Conservation (phyloP, 2,888 invertebrate genomes). For the Habroteleia sp. region DNA sequence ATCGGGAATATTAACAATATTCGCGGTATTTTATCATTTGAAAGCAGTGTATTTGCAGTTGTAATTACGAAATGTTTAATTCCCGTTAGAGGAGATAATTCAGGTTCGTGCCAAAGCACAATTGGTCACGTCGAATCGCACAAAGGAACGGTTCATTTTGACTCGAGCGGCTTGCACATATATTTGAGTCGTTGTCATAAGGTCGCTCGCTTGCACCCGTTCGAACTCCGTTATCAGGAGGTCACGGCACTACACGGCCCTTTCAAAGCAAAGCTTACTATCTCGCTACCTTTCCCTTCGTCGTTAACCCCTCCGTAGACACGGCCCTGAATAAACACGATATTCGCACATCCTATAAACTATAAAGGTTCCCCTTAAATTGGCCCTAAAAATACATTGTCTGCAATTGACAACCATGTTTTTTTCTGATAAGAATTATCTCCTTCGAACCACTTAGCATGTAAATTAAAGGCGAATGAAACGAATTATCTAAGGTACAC, state of each 20-base stretch:
- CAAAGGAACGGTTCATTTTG: slow-evolving; percentile 62
- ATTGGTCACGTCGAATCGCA: slow-evolving; percentile 63
- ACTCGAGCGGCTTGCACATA: slow-evolving; percentile 61
- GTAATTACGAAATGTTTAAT: slow-evolving; percentile 50
- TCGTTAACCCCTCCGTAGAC: slow-evolving; percentile 60
- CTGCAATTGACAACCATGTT: slow-evolving; percentile 28
- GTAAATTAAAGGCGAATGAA: slow-evolving; percentile 21
- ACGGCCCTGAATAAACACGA: slow-evolving; percentile 67
- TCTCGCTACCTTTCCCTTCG: slow-evolving; percentile 58
- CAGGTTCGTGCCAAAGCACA: slow-evolving; percentile 58
- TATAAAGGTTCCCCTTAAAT: slow-evolving; percentile 45
- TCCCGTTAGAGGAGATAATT: slow-evolving; percentile 51
- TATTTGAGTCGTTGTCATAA: slow-evolving; percentile 61
- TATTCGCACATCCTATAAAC: slow-evolving; percentile 63
- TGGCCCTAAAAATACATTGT: slow-evolving; percentile 38
- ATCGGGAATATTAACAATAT: too few species aligned
- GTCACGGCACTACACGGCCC: slow-evolving; percentile 53
- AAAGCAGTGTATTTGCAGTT: slow-evolving; percentile 10
- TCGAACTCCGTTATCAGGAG: slow-evolving; percentile 62
- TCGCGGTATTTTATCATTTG: not conserved
- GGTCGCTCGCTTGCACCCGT: slow-evolving; percentile 55
- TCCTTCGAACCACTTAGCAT: not conserved
- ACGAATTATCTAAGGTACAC: too few species aligned
- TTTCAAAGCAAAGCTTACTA: slow-evolving; percentile 60
- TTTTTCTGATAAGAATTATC: slow-evolving; percentile 30